phyloP scores from a whole-genome alignment of 2,888 invertebrate genomes.

The Heliconius cydno region DNA sequence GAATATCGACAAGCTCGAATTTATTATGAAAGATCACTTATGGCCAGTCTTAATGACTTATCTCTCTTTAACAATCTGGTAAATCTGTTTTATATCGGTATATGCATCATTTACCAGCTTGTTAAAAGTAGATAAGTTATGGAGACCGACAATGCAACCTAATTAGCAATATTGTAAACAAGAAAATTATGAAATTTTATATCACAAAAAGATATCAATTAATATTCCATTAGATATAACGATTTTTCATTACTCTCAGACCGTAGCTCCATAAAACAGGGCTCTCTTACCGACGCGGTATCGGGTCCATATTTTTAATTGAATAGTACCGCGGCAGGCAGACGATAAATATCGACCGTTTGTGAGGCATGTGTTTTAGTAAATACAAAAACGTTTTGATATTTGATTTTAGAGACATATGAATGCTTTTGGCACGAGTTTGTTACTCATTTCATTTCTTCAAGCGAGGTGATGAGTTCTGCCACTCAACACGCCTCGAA shows the following conservation, averaged over 20 bases:
- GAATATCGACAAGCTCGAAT: not conserved
- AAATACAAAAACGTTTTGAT: constrained; percentile 3
- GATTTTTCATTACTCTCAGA: constrained; percentile 2
- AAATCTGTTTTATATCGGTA: no score
- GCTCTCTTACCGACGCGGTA: constrained; percentile 7
- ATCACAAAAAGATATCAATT: not conserved
- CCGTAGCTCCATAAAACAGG: constrained; percentile 7
- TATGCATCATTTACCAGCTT: no score
- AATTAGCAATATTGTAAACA: not conserved
- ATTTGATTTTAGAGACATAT: not conserved
- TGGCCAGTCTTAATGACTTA: no score
- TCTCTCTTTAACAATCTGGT: no score
- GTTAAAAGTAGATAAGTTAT: no score
- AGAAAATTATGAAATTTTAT: not conserved
- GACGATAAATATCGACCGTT: not conserved
- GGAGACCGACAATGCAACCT: not conserved
- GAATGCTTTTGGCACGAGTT: not conserved
- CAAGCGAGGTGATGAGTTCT: no score
- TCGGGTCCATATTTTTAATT: constrained; percentile 33
- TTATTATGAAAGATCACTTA: not conserved
- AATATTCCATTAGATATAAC: constrained; percentile 17
- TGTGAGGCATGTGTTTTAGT: not conserved
- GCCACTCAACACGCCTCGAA: no score
- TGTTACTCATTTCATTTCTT: not conserved
- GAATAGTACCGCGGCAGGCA: constrained; percentile 18